A percentile compares a stretch with the other conserved stretches of the same genome.
Evolutionary conservation across 1,140 invertebrate species (phyloP).

Genomic region (Drosophila pseudoananassae): DNA sequence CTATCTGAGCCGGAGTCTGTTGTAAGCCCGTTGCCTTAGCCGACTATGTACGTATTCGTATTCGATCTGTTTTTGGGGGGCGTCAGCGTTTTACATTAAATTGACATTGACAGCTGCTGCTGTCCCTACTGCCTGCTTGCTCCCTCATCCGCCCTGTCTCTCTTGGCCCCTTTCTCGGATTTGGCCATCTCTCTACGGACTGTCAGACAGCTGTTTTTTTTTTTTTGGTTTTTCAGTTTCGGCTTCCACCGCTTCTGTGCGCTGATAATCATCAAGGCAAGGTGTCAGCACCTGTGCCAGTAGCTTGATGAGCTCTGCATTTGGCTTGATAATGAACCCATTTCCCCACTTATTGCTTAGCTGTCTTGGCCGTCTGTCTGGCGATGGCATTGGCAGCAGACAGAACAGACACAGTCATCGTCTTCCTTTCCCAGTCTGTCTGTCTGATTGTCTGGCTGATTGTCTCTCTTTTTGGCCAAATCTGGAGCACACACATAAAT

Average conservation of each 20-base stretch:
- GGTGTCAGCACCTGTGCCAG: conserved; percentile 15
- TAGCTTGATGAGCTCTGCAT: conserved; percentile 30
- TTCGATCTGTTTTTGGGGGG: conserved; percentile 40
- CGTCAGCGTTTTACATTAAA: conserved; percentile 74
- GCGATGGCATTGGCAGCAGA: background rate
- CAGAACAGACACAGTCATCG: background rate
- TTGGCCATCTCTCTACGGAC: background rate
- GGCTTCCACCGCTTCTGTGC: conserved; percentile 17
- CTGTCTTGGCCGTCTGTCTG: background rate
- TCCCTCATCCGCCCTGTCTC: conserved; percentile 24
- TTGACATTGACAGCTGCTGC: conserved; percentile 71
- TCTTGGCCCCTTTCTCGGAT: conserved; percentile 11
- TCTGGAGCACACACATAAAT: conserved; percentile 66
- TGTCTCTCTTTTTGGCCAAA: conserved; percentile 1
- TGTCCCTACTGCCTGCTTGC: no score
- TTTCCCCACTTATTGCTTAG: conserved; percentile 19
- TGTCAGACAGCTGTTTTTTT: conserved; percentile 29
- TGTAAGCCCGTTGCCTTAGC: conserved; percentile 34
- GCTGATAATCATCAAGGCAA: conserved; percentile 17
- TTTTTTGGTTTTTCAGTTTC: background rate
- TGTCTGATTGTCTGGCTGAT: background rate
- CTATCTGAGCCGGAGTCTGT: conserved; percentile 30
- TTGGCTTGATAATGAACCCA: conserved; percentile 52
- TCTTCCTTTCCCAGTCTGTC: background rate
- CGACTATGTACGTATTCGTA: background rate